These are phyloP conservation scores for Hylia prasina DNA, from an alignment of 2,113 vertebrate species.

Conservation along the genomic window DNA sequence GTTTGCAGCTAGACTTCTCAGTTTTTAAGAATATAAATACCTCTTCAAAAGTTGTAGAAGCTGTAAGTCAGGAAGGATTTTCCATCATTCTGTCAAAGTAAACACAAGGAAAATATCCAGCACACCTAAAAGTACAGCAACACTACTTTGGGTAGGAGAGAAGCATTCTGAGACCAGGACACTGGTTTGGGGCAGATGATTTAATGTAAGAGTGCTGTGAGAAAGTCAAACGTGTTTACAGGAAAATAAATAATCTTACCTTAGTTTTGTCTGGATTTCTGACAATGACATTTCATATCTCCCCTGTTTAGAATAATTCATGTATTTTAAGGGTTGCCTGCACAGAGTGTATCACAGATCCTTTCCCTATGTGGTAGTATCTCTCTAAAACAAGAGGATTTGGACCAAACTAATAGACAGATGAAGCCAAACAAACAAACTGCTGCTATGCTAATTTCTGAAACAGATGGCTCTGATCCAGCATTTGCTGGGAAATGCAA, in stretches of 20 bases:
- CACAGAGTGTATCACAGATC: not conserved
- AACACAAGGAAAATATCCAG: not conserved
- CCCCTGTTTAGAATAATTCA: not conserved
- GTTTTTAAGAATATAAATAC: slow-evolving; percentile 5
- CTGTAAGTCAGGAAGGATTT: not conserved
- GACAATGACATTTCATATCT: not conserved
- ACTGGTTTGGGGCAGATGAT: not conserved
- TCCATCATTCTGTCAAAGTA: slow-evolving; percentile 6
- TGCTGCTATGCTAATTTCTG: slow-evolving; percentile 48
- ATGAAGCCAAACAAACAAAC: slow-evolving; percentile 59
- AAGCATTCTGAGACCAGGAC: not conserved
- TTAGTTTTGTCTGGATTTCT: not conserved
- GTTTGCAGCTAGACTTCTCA: not conserved
- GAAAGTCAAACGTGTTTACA: not conserved
- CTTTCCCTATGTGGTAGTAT: not conserved
- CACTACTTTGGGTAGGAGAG: not conserved
- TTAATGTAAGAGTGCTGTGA: not conserved
- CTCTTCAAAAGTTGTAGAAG: not conserved
- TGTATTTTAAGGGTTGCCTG: not conserved
- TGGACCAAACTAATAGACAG: slow-evolving; percentile 49
- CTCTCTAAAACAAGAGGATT: slow-evolving; percentile 30
- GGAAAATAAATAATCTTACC: not conserved
- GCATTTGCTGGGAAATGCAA: slow-evolving; percentile 25
- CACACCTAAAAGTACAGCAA: not conserved
- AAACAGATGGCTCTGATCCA: slow-evolving; percentile 56